Evolutionary conservation across 2,888 invertebrate genomes (phyloP).

Genomic region (Neria commutata): DNA sequence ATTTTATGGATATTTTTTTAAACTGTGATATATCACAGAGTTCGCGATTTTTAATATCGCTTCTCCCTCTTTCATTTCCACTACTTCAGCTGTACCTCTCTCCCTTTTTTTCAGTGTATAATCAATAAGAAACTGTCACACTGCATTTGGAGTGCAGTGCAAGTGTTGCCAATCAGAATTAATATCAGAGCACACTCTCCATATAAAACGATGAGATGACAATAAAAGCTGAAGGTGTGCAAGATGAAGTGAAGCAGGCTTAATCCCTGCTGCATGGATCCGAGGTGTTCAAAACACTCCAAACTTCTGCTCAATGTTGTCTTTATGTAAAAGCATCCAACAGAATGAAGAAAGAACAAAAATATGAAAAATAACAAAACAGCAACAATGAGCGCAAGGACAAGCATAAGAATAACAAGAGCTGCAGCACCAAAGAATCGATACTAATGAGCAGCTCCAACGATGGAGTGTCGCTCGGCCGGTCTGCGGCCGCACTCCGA

Average conservation of each 20-base stretch:
- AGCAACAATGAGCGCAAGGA: conserved; percentile 6
- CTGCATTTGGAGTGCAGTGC: too few relatives aligned
- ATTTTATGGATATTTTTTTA: too few relatives aligned
- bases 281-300: neutral
- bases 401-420: conserved; percentile 3
- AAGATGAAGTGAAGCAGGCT: neutral
- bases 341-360: neutral
- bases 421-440: neutral
- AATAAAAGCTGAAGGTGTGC: neutral
- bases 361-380: conserved; percentile 4
- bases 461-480: neutral
- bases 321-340: neutral
- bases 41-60: too few relatives aligned
- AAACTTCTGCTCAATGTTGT: neutral
- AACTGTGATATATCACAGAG: too few relatives aligned
- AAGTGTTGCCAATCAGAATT: conserved; percentile 1
- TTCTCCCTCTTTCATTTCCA: too few relatives aligned
- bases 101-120: too few relatives aligned
- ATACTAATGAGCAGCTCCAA: conserved; percentile 48
- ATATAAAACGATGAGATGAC: neutral
- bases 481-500: conserved; percentile 10
- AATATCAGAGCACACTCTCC: neutral
- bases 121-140: too few relatives aligned
- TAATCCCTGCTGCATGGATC: neutral
- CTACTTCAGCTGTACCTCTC: too few relatives aligned